Evolutionary conservation across 2,113 vertebrate genomes (phyloP), one percentile per base, ranked within the genome.

Genomic region (Romanogobio albipinnatus): DNA sequence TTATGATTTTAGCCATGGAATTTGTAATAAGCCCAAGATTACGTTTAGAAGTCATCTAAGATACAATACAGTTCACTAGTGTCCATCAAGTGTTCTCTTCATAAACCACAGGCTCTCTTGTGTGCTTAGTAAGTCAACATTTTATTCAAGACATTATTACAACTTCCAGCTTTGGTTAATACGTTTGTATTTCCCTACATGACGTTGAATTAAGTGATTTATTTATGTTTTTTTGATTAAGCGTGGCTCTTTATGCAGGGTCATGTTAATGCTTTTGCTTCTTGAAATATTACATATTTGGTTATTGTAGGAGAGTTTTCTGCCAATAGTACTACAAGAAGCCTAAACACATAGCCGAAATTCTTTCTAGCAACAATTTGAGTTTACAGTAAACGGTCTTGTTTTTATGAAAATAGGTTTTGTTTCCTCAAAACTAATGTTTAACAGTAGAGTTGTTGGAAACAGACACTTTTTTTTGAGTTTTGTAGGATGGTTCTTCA

Each of bases 301-400:
- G n/a, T 51, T 19, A 26, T 9, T 26, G 5, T 13, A 24, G 9
- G 14, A 1, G 5, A 64, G 15, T n/a, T 26, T 68, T 5, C 26
- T 51, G 26, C 39, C 78, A 36, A 7, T 8, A 36, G 26, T 49
- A 53, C 2, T 76, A 29, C 24, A 49, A 24, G 13, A 74, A 51
- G 45, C 71, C 22, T 74, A 15, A 49, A 51, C 3, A 19, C 33
- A 29, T 33, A 81, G 45, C 24, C 0, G 2, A 1, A 64, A 59
- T 47, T 80, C 59, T 51, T 51, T 10, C 78, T 51, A 79, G 59
- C 19, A 45, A 39, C 77, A 64, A 33, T 64, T 80, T 47, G 13
- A 80, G 14, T 39, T 79, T 64, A 64, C 59, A 29, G 39, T 80
- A 80, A 64, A 80, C 47, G 64, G 22, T 64, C 24, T 17, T 62